Percentiles rank a stretch among this genome's conserved stretches.
Evolutionary conservation across 2,888 invertebrate species (phyloP).

Genomic region (Steromphala cineraria): DNA sequence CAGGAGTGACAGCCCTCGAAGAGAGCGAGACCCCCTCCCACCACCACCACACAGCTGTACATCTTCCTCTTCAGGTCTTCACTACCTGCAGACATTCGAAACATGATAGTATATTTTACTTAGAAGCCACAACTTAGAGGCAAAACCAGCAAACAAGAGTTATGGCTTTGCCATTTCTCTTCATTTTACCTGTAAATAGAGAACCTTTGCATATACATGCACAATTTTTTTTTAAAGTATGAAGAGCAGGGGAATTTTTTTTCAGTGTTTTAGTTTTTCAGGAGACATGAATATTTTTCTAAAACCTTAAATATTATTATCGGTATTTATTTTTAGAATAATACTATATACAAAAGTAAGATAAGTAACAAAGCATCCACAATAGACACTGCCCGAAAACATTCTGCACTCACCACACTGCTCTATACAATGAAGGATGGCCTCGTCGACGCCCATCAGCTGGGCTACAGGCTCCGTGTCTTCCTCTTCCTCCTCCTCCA

Average conservation of each 20-base stretch:
- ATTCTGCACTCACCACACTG: conserved; percentile 82
- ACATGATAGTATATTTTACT: neutral
- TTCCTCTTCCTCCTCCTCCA: conserved; percentile 77
- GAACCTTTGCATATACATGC: too few relatives aligned
- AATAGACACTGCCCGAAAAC: neutral
- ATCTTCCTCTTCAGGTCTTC: conserved; percentile 94
- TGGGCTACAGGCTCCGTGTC: conserved; percentile 73
- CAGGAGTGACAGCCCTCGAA: conserved; percentile 89
- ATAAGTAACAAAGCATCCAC: too few relatives aligned
- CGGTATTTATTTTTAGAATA: too few relatives aligned
- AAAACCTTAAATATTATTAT: too few relatives aligned
- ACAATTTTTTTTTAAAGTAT: too few relatives aligned
- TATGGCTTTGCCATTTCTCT: too few relatives aligned
- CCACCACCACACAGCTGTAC: conserved; percentile 93
- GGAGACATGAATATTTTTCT: too few relatives aligned
- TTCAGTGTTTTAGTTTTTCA: too few relatives aligned
- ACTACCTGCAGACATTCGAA: conserved; percentile 77
- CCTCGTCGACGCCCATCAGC: conserved; percentile 91
- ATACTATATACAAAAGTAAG: too few relatives aligned
- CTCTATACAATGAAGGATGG: conserved; percentile 93
- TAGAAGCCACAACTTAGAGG: too few relatives aligned
- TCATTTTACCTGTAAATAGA: neutral
- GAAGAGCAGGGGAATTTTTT: too few relatives aligned
- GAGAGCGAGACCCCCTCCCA: conserved; percentile 94
- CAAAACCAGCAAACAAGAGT: too few relatives aligned